Evolutionary conservation across 2,888 invertebrate species (phyloP).

Genomic region (Boloria euphrosyne): DNA sequence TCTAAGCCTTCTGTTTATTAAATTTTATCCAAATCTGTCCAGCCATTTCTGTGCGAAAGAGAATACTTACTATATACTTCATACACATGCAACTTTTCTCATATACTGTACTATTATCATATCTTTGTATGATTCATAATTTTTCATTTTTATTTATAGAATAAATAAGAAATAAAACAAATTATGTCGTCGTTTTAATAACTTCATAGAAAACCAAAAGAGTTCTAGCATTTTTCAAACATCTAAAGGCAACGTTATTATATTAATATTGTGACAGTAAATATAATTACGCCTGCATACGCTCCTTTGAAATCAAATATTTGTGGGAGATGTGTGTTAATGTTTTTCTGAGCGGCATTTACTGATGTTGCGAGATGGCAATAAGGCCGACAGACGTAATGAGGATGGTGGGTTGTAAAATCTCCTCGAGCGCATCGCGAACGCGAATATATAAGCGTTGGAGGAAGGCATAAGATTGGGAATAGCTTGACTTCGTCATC

Average conservation of each 20-base stretch:
- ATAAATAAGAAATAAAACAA: too few relatives aligned
- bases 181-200: too few relatives aligned
- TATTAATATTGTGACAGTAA: conserved; percentile 29
- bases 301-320: conserved; percentile 49
- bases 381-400: conserved; percentile 73
- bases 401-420: conserved; percentile 66
- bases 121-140: too few relatives aligned
- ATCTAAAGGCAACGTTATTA: not conserved
- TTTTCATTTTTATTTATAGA: too few relatives aligned
- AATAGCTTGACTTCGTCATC: conserved; percentile 48
- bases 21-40: not conserved
- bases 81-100: too few relatives aligned
- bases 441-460: conserved; percentile 18
- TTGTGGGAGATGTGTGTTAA: conserved; percentile 66
- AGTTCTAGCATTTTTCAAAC: not conserved
- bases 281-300: conserved; percentile 38
- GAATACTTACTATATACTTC: too few relatives aligned
- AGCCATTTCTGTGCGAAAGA: too few relatives aligned
- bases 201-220: not conserved
- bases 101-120: too few relatives aligned
- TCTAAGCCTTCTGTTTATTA: not conserved
- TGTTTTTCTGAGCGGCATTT: conserved; percentile 71
- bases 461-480: conserved; percentile 53
- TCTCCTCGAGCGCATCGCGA: conserved; percentile 42
- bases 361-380: conserved; percentile 68